Percentiles rank a stretch among this genome's conserved stretches.
phyloP scores from a whole-genome alignment of 2,797 vertebrate species.

The Pitangus sulphuratus region DNA sequence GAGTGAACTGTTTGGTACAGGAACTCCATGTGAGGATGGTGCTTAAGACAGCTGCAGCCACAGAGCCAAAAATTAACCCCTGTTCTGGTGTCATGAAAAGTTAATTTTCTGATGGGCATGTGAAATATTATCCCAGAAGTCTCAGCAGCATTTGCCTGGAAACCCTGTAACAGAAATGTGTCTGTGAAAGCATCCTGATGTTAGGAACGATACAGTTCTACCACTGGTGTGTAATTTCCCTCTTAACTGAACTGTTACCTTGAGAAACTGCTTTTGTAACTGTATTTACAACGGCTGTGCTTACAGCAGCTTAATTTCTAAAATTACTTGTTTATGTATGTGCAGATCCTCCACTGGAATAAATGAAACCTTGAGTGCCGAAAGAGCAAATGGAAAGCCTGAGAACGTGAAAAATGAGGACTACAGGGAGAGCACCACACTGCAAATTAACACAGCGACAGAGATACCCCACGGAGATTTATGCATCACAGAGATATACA shows the following conservation, averaged over 20 bases:
- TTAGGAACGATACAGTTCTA: background rate
- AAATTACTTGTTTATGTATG: slow-evolving; percentile 41
- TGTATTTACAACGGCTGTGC: background rate
- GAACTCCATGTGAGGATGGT: background rate
- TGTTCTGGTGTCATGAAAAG: background rate
- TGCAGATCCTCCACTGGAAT: slow-evolving; percentile 72
- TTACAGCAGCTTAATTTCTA: slow-evolving; percentile 32
- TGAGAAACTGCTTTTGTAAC: background rate
- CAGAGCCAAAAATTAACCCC: background rate
- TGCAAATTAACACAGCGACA: slow-evolving; percentile 78
- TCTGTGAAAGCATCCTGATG: background rate
- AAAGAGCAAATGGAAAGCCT: slow-evolving; percentile 69
- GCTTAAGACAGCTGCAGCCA: background rate
- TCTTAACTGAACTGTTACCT: background rate
- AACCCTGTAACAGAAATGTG: background rate
- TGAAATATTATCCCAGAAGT: background rate
- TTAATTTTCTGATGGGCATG: background rate
- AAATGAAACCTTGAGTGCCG: slow-evolving; percentile 67
- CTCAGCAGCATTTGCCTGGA: background rate
- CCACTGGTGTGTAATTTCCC: background rate
- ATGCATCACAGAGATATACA: slow-evolving; percentile 74
- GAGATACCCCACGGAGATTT: slow-evolving; percentile 68
- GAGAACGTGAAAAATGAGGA: slow-evolving; percentile 62
- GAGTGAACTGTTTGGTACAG: background rate
- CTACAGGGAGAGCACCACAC: slow-evolving; percentile 79